A percentile compares a stretch with the other conserved stretches of the same genome.
Evolutionary conservation across 2,888 invertebrate genomes (phyloP).

Genomic region (Poecilus cupreus): DNA sequence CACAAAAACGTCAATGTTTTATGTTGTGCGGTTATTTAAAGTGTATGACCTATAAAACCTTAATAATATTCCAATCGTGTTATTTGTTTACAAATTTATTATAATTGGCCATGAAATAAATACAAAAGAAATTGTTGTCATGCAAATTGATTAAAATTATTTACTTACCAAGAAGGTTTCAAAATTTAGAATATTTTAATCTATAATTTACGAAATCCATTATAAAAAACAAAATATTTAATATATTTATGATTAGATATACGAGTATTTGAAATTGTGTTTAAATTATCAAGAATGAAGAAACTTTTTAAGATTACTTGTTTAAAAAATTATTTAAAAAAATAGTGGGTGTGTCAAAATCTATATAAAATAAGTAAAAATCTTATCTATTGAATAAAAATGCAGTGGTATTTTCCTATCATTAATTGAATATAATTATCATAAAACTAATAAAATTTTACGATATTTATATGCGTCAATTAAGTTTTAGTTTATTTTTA

Average conservation of each 20-base stretch:
- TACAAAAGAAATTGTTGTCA: background rate
- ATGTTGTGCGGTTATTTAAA: too few relatives aligned
- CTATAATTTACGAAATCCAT: background rate
- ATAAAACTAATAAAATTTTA: slow-evolving; percentile 12
- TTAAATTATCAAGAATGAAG: background rate
- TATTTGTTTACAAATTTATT: background rate
- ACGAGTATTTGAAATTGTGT: background rate
- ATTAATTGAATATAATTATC: background rate
- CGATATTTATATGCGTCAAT: background rate
- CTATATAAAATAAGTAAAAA: background rate
- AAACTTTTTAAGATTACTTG: too few relatives aligned
- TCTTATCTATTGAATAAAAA: too few relatives aligned
- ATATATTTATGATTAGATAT: too few relatives aligned
- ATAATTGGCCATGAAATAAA: background rate
- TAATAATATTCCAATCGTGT: background rate
- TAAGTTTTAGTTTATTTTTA: slow-evolving; percentile 4
- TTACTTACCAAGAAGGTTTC: background rate
- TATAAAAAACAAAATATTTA: too few relatives aligned
- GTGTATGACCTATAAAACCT: too few relatives aligned
- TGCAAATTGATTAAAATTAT: background rate
- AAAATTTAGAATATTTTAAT: background rate
- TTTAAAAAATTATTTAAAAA: too few relatives aligned
- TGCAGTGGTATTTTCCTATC: background rate
- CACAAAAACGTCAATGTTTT: too few relatives aligned
- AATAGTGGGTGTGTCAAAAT: background rate